Conservation (phyloP, 2,888 invertebrate genomes). For the Dicranocentrus wangi region DNA sequence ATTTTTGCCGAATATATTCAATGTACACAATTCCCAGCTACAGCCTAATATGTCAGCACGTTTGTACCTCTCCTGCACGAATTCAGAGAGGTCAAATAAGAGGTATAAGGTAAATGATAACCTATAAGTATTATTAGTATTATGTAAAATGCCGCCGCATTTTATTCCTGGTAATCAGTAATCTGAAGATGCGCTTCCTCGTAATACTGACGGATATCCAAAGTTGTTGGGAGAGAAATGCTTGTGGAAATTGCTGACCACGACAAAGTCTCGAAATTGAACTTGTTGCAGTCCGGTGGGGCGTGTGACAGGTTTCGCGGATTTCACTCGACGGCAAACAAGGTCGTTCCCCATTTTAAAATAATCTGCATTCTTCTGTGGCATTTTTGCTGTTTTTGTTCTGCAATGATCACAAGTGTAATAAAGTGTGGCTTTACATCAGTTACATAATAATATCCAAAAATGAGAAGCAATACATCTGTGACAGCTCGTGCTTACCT, state of each 20-base stretch:
- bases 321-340: conserved; percentile 65
- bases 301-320: conserved; percentile 57
- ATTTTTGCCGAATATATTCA: no score
- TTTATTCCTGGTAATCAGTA: no score
- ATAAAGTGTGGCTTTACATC: no score
- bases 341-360: conserved; percentile 68
- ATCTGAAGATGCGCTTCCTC: conserved; percentile 27
- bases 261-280: conserved; percentile 66
- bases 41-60: no score
- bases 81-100: no score
- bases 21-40: no score
- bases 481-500: conserved; percentile 30
- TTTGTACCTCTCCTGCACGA: no score
- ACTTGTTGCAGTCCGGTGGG: conserved; percentile 43
- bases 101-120: no score
- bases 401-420: conserved; percentile 27
- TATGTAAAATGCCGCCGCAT: no score
- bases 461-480: background rate
- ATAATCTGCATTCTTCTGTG: conserved; percentile 61
- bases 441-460: no score
- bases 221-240: conserved; percentile 70
- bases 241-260: conserved; percentile 64
- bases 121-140: no score
- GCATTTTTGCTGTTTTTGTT: conserved; percentile 65
- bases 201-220: conserved; percentile 55